Conservation (phyloP, 1,140 invertebrate genomes). For the Chrysopa pallens region DNA sequence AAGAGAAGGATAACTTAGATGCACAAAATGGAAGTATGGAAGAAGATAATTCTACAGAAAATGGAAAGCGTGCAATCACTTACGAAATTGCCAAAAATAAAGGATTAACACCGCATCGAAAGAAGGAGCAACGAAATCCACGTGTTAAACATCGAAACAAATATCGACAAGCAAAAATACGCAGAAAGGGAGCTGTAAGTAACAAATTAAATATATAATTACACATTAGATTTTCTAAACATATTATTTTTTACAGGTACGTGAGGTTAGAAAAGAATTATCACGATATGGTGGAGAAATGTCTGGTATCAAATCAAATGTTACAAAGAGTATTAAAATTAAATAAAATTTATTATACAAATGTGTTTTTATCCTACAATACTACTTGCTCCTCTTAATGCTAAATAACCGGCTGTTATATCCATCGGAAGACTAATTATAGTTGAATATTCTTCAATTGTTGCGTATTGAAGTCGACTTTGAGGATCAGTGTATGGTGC, state of each 20-base stretch:
- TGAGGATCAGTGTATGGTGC: slow-evolving; percentile 81
- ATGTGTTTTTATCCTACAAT: slow-evolving; percentile 44
- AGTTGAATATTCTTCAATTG: slow-evolving; percentile 68
- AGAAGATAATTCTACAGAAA: slow-evolving; percentile 13
- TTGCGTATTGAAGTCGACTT: slow-evolving; percentile 69
- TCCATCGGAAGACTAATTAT: slow-evolving; percentile 75
- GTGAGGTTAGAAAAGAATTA: slow-evolving; percentile 59
- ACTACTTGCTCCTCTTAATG: slow-evolving; percentile 66
- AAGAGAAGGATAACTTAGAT: slow-evolving; percentile 16
- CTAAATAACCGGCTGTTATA: slow-evolving; percentile 73
- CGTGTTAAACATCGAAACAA: slow-evolving; percentile 85
- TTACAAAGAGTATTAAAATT: slow-evolving; percentile 73
- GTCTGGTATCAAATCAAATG: slow-evolving; percentile 75
- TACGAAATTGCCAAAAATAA: slow-evolving; percentile 92
- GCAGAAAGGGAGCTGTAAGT: slow-evolving; percentile 70
- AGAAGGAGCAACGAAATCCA: slow-evolving; percentile 83
- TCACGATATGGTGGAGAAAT: slow-evolving; percentile 72
- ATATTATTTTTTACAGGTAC: slow-evolving; percentile 29
- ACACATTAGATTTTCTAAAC: background rate
- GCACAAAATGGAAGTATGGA: slow-evolving; percentile 6
- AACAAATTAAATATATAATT: slow-evolving; percentile 1
- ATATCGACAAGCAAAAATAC: slow-evolving; percentile 74
- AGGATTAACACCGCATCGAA: slow-evolving; percentile 72
- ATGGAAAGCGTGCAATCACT: slow-evolving; percentile 64
- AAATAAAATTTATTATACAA: slow-evolving; percentile 29